These are phyloP conservation scores for Channa striata DNA, from an alignment of 2,797 vertebrate genomes.

Conservation along the genomic window DNA sequence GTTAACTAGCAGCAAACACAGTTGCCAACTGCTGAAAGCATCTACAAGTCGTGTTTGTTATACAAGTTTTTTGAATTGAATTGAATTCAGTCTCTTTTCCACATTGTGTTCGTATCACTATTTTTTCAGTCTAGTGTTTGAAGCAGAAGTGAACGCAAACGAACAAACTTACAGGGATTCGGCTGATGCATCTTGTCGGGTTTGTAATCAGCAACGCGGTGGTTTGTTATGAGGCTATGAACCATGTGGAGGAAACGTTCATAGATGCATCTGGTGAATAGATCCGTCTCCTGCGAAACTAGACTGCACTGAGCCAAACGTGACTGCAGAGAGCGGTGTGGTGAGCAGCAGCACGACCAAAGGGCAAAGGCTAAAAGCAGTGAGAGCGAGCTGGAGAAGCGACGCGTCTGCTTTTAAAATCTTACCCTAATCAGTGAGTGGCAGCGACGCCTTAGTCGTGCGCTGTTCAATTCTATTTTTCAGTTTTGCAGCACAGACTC, in stretches of 20 bases:
- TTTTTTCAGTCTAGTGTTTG: slow-evolving; percentile 9
- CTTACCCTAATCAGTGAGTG: slow-evolving; percentile 7
- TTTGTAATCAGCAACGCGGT: slow-evolving; percentile 13
- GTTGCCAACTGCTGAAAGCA: slow-evolving; percentile 18
- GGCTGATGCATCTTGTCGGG: slow-evolving; percentile 3
- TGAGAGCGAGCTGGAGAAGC: slow-evolving; percentile 3
- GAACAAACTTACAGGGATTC: slow-evolving; percentile 21
- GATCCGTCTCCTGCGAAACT: background rate
- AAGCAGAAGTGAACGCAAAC: slow-evolving; percentile 24
- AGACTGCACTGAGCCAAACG: slow-evolving; percentile 6
- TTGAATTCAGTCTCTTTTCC: slow-evolving; percentile 8
- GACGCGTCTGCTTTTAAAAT: slow-evolving; percentile 2
- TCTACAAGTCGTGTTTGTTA: slow-evolving; percentile 1
- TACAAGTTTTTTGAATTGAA: slow-evolving; percentile 23
- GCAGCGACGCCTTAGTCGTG: slow-evolving; percentile 11
- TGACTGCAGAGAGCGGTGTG: slow-evolving; percentile 6
- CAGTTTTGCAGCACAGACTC: background rate
- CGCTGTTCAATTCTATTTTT: slow-evolving; percentile 13
- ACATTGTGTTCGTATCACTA: background rate
- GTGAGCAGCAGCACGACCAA: slow-evolving; percentile 17
- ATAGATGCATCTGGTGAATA: background rate
- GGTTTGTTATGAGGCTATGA: background rate
- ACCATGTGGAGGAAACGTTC: background rate
- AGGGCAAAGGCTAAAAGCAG: slow-evolving; percentile 32
- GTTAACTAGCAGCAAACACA: slow-evolving; percentile 15